phyloP scores from a whole-genome alignment of 1,140 invertebrate species.

The Bombus confusus region DNA sequence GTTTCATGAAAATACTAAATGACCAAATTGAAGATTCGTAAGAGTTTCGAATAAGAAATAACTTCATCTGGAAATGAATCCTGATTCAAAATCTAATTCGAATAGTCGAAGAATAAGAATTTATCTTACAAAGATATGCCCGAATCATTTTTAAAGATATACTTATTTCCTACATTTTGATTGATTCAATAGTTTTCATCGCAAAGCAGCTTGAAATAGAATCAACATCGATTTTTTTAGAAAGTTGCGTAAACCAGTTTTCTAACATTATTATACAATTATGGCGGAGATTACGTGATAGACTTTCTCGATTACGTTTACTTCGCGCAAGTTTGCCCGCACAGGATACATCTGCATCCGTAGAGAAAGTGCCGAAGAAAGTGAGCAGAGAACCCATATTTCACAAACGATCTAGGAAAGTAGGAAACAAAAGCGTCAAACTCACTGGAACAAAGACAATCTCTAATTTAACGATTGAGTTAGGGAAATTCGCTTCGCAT shows the following conservation, averaged over 20 bases:
- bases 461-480: no score
- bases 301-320: conserved; percentile 12
- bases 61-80: no score
- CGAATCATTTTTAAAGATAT: neutral
- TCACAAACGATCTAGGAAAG: neutral
- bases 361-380: conserved; percentile 17
- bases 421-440: neutral
- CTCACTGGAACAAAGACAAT: neutral
- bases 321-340: neutral
- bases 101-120: no score
- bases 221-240: neutral
- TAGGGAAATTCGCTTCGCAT: rapidly evolving
- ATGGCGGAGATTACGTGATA: neutral
- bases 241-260: neutral
- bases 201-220: neutral
- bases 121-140: no score
- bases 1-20: neutral
- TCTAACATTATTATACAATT: neutral
- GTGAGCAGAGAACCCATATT: neutral
- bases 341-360: neutral
- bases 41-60: neutral
- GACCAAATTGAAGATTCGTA: neutral
- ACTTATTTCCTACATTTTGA: no score
- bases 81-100: no score
- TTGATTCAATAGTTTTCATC: neutral